Conservation (phyloP, 2,113 vertebrate species). For the Mus spicilegus region DNA sequence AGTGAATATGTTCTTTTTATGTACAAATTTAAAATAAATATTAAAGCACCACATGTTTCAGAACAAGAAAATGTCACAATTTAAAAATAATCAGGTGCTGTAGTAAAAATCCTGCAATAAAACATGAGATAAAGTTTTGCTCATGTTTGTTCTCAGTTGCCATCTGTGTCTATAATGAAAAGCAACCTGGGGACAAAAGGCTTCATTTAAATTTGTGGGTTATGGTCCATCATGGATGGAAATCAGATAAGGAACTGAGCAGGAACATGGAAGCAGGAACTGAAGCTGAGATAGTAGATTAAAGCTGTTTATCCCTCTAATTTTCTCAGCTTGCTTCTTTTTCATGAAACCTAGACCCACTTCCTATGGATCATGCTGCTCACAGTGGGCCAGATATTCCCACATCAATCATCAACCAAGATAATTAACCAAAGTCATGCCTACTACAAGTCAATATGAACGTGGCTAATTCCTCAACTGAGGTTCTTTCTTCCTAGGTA, state of each 20-base stretch:
- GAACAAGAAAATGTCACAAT: background rate
- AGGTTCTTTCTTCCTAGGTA: background rate
- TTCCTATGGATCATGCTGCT: background rate
- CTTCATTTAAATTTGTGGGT: background rate
- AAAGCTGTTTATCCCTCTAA: background rate
- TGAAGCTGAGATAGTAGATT: background rate
- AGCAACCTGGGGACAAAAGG: background rate
- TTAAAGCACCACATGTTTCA: background rate
- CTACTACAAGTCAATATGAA: background rate
- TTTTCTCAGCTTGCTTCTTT: background rate
- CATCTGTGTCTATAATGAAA: background rate
- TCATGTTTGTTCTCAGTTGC: background rate
- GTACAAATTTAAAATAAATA: conserved; percentile 2
- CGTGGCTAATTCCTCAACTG: background rate
- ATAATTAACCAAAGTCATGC: background rate
- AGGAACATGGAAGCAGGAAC: background rate
- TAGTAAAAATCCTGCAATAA: background rate
- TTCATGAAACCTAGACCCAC: background rate
- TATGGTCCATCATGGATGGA: background rate
- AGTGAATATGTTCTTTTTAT: background rate
- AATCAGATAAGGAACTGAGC: background rate
- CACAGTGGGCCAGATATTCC: background rate
- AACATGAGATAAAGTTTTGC: background rate
- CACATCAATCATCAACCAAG: background rate
- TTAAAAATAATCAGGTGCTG: background rate